phyloP scores from a whole-genome alignment of 2,113 vertebrate genomes.

The Eudyptes chrysolophus region DNA sequence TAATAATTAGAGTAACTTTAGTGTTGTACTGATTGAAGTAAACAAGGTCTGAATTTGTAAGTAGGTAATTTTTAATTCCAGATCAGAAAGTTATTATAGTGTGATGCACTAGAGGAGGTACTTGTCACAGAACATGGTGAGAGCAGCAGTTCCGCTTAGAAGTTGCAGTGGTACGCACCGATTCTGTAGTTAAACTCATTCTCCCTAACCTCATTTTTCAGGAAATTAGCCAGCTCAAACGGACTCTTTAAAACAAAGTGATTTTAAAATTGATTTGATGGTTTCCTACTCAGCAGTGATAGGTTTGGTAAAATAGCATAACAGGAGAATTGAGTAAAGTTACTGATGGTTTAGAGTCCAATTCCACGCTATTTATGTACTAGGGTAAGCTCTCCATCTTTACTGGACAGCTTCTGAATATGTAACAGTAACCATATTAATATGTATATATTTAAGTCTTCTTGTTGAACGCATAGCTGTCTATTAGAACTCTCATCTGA shows the following conservation, averaged over 20 bases:
- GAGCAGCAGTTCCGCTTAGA: neutral
- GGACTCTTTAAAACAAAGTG: neutral
- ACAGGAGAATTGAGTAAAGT: neutral
- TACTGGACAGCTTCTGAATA: neutral
- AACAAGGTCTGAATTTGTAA: neutral
- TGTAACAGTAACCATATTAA: neutral
- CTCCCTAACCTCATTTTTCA: neutral
- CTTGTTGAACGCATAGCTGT: neutral
- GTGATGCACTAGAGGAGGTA: neutral
- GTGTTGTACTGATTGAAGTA: neutral
- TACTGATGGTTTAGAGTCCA: neutral
- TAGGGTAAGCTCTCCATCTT: neutral
- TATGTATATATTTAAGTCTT: neutral
- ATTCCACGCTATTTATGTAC: neutral
- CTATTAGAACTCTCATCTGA: neutral
- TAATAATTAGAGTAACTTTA: neutral
- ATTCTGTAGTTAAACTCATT: neutral
- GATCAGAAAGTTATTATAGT: neutral
- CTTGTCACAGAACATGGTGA: neutral
- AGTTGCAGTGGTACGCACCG: neutral
- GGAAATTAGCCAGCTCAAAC: constrained; percentile 12
- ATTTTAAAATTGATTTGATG: constrained; percentile 6
- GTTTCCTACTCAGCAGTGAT: neutral
- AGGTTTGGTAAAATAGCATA: neutral
- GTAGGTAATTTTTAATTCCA: neutral